Evolutionary conservation across 2,888 invertebrate species (phyloP), one percentile per base, ranked within the genome.

Genomic region (Keiferia lycopersicella): DNA sequence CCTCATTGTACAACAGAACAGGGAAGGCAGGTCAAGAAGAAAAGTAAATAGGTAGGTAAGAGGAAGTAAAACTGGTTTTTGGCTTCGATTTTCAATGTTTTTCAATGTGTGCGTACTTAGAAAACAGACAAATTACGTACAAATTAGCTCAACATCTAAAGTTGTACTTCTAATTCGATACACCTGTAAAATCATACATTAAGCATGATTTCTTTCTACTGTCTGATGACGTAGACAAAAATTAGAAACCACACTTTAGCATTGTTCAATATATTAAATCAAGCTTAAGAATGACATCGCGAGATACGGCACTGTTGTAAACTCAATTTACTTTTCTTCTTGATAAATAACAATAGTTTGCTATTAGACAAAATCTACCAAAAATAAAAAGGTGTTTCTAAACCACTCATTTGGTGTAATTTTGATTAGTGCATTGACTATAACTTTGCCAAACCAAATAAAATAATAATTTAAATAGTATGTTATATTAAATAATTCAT

Each of bases 1-100:
- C 53, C 12, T 22, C 22, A 62, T n/a, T 62, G 39, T 18, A 34
- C 26, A 56, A 45, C 20, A 48, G 60, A 26, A 60, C 22, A 30
- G 45, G 20, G 45, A 20, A 60, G 59, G 45, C 0, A 26, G 45
- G 16, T 0, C 34, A 34, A 26, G 61, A 50, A 34, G 41, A 50
- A 61, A 34, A 61, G 16, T 50, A 26, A 16, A 56, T 16, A 34
- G n/a, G n/a, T 8, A 34, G n/a, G n/a, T 45, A 16, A 45, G 45
- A 45, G 8, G 8, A 7, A 34, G 10, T 34, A 34, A 34, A 4
- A 34, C n/a, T n/a, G n/a, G 34, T 10, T 34, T 34, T 34, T 1
- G 34, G 34, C 34, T 1, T 34, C 8, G 10, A 10, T 8, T 30
- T 30, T 30, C 30, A 2, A 4, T 30, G 6, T 30, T 4, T 2